Evolutionary conservation across 1,140 invertebrate genomes (phyloP).

Genomic region (Trachymyrmex septentrionalis): DNA sequence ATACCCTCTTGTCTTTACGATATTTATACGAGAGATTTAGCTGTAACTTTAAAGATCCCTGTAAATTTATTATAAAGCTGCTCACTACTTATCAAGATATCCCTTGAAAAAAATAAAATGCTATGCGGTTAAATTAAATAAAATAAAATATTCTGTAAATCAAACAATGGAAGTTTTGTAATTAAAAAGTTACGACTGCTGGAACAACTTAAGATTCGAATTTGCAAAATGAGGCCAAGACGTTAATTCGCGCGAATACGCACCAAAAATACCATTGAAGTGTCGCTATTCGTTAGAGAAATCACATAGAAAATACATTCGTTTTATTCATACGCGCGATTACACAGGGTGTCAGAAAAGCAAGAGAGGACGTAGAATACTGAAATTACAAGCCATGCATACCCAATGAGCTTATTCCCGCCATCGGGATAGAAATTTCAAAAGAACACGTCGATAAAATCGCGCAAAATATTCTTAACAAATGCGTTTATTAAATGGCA

Average conservation of each 20-base stretch:
- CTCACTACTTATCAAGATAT: not conserved
- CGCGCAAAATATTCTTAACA: not conserved
- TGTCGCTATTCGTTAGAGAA: slow-evolving; percentile 51
- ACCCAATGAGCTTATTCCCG: slow-evolving; percentile 36
- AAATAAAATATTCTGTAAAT: not conserved
- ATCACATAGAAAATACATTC: slow-evolving; percentile 73
- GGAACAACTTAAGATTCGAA: not conserved
- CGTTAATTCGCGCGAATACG: slow-evolving; percentile 1
- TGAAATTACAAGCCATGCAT: slow-evolving; percentile 50
- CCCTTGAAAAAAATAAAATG: not conserved
- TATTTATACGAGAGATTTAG: not conserved
- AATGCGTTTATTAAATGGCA: not conserved
- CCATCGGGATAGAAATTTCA: slow-evolving; percentile 18
- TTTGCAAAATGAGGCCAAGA: slow-evolving; percentile 17
- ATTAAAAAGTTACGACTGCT: not conserved
- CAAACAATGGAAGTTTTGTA: not conserved
- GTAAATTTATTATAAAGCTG: not conserved
- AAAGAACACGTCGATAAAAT: slow-evolving; percentile 20
- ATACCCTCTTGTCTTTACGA: not conserved
- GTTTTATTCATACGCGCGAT: slow-evolving; percentile 74
- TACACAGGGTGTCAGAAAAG: slow-evolving; percentile 48
- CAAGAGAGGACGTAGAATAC: slow-evolving; percentile 21
- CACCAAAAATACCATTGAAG: slow-evolving; percentile 9
- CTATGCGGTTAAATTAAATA: not conserved
- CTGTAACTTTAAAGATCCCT: not conserved